Base-by-base conservation (phyloP, 2,113 vertebrate species). In the Leptosomus discolor region DNA sequence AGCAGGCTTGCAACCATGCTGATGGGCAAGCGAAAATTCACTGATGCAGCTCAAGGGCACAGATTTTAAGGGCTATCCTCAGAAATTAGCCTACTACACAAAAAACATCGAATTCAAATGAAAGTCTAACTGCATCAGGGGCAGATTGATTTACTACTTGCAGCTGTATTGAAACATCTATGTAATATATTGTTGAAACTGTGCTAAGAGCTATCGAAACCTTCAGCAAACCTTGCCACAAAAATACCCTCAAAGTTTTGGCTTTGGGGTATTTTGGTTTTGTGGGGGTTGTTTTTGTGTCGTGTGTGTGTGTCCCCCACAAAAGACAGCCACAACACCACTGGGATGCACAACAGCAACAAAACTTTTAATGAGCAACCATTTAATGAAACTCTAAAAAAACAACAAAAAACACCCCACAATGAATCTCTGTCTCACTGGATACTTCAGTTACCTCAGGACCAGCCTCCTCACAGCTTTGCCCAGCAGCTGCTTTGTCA, bases 21-120 rank as follows among this genome's bases (percentile, higher is more conserved):
- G 51, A 63, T 1, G 14, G 45, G 30, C 56, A 92, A 92, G 60
- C 1, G 0, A 46, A 76, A 45, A 71, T 27, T 27, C 39, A 50
- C 8, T 37, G 43, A 51, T 2, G 6, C 37, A 68, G n/a, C 36
- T 85, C 39, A 12, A 80, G 19, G 0, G 0, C 27, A 43, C 0
- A 0, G 54, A 67, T 45, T 88, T 81, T 58, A 67, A 80, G 27
- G 58, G 64, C 37, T 65, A 20, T 61, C 64, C 54, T 46, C n/a
- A 74, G 54, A 91, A 92, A 80, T 36, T 1, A 64, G 36, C 61
- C 79, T 46, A 56, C 32, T 73, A 63, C 1, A 2, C 36, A 68
- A 71, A 67, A 9, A 82, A 57, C 13, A 85, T 0, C 65, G 69
- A 70, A 88, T 74, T 57, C 61, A 78, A 69, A 70, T 6, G 7